Percentiles rank a stretch among this genome's conserved stretches.
Conservation (phyloP, 2,888 invertebrate species). For the Prosapia bicincta region DNA sequence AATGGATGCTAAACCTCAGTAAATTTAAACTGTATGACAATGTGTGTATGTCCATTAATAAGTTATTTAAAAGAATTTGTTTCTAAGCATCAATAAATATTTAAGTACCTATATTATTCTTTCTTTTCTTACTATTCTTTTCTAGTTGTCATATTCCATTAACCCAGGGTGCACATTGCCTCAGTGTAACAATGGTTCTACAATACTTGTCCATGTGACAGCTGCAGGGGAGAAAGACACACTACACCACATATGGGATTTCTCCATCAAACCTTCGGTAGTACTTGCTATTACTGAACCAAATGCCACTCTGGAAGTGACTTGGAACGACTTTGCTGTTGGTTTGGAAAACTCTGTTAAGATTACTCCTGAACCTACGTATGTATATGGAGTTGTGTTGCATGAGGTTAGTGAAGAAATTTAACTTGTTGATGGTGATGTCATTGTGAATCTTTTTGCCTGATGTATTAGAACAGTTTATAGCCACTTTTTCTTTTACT, state of each 20-base stretch:
- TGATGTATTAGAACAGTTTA: no score
- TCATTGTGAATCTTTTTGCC: no score
- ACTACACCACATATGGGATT: conserved; percentile 66
- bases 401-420: conserved; percentile 59
- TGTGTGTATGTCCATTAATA: no score
- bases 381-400: conserved; percentile 58
- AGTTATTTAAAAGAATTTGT: no score
- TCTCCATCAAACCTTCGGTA: conserved; percentile 57
- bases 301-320: conserved; percentile 50
- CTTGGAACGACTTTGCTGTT: conserved; percentile 49
- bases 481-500: no score
- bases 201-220: conserved; percentile 51
- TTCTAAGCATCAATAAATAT: no score
- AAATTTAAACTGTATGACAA: no score
- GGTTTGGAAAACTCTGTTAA: conserved; percentile 43
- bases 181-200: neutral
- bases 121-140: neutral
- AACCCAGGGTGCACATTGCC: neutral
- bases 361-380: conserved; percentile 50
- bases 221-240: conserved; percentile 57
- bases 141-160: neutral
- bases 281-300: conserved; percentile 52
- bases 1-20: no score
- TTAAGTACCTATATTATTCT: no score
- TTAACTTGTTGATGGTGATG: no score